These are phyloP conservation scores for Reticulitermes speratus DNA, from an alignment of 1,140 invertebrate species.

Conservation along the genomic window DNA sequence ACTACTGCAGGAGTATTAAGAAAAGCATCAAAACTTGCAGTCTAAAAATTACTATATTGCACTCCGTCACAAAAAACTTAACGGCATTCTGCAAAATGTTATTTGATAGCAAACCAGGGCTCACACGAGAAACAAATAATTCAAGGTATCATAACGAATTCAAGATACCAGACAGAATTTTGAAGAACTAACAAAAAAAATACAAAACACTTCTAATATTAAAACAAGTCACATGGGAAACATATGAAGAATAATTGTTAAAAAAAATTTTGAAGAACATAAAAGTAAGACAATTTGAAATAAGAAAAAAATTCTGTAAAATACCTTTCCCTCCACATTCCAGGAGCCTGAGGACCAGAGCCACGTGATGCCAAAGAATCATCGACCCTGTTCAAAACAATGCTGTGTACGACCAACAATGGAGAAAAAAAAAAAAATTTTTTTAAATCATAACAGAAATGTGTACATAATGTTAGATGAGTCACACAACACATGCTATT, in stretches of 20 bases:
- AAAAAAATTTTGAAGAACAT: constrained; percentile 5
- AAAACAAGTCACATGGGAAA: background rate
- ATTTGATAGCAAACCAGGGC: too few species aligned
- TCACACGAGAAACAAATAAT: too few species aligned
- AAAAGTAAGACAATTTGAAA: background rate
- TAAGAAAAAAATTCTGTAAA: constrained; percentile 36
- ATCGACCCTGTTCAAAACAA: constrained; percentile 31
- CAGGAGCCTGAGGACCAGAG: constrained; percentile 52
- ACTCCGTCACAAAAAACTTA: too few species aligned
- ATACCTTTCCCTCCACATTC: constrained; percentile 62
- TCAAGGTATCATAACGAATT: too few species aligned
- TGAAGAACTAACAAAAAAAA: too few species aligned
- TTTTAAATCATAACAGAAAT: constrained; percentile 4
- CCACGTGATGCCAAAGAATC: constrained; percentile 52
- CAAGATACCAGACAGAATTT: too few species aligned
- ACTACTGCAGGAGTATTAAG: too few species aligned
- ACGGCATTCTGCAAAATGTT: too few species aligned
- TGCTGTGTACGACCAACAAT: constrained; percentile 28
- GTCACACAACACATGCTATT: background rate
- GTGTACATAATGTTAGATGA: background rate
- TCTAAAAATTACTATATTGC: too few species aligned
- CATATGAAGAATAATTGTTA: background rate
- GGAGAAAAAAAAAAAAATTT: constrained; percentile 23
- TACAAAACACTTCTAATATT: background rate
- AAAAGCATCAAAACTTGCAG: too few species aligned